Evolutionary conservation across 2,113 vertebrate genomes (phyloP).

Genomic region (Isurus oxyrinchus): DNA sequence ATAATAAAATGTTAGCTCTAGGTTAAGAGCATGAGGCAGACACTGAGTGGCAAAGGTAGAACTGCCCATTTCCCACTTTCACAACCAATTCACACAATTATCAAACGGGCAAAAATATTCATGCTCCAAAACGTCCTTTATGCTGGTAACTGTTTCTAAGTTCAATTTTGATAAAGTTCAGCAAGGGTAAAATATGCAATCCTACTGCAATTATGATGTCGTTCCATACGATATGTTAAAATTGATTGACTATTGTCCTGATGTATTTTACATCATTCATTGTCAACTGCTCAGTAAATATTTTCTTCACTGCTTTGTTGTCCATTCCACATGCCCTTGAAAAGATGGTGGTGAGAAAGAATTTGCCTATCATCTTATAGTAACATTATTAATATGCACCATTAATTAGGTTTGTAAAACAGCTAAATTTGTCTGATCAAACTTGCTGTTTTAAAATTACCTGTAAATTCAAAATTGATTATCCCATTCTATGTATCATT

Average conservation of each 20-base stretch:
- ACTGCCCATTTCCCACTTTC: background rate
- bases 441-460: background rate
- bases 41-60: background rate
- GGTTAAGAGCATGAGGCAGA: background rate
- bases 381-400: background rate
- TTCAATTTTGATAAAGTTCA: background rate
- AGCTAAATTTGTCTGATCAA: background rate
- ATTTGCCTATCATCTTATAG: background rate
- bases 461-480: background rate
- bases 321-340: too few relatives aligned
- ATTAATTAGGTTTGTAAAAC: background rate
- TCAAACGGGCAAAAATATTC: background rate
- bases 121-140: background rate
- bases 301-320: too few relatives aligned
- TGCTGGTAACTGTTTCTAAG: background rate
- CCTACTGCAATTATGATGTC: background rate
- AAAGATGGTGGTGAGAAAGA: too few relatives aligned
- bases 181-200: background rate
- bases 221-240: background rate
- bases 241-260: background rate
- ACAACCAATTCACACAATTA: background rate
- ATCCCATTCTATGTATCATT: background rate
- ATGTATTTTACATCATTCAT: too few relatives aligned
- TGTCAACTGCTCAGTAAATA: too few relatives aligned
- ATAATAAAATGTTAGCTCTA: background rate